Evolutionary conservation across 2,113 vertebrate species (phyloP).

Genomic region (Erinaceus europaeus): DNA sequence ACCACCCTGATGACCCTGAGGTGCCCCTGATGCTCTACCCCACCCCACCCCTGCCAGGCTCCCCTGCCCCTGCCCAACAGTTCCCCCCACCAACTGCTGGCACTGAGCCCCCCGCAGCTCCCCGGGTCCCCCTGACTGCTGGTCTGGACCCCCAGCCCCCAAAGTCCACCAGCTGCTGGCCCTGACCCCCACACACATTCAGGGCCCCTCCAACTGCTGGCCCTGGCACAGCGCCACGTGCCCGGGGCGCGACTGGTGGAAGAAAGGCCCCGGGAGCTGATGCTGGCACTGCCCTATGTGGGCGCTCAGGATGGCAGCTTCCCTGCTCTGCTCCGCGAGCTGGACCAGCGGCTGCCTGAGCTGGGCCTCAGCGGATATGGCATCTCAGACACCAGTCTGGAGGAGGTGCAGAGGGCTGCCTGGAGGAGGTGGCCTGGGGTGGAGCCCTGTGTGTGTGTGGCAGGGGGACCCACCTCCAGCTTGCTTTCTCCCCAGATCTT

Average conservation of each 20-base stretch:
- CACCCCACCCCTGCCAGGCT: no score
- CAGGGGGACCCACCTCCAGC: background rate
- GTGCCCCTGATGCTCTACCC: no score
- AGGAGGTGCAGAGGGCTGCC: slow-evolving; percentile 83
- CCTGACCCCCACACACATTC: rapidly evolving
- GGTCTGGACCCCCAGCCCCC: no score
- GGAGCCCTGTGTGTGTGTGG: background rate
- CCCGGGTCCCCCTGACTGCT: no score
- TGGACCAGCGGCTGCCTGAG: slow-evolving; percentile 83
- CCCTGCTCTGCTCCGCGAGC: slow-evolving; percentile 81
- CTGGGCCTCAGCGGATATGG: slow-evolving; percentile 88
- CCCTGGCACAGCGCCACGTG: slow-evolving; percentile 81
- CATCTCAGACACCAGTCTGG: slow-evolving; percentile 90
- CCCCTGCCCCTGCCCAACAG: no score
- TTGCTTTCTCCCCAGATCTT: slow-evolving; percentile 86
- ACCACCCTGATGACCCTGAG: no score
- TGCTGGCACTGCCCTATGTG: slow-evolving; percentile 85
- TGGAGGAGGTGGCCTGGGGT: background rate
- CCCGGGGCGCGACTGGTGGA: slow-evolving; percentile 84
- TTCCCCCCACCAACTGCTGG: no score
- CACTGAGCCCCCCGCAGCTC: no score
- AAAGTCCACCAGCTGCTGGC: background rate
- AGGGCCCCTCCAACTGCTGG: slow-evolving; percentile 82
- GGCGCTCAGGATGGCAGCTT: slow-evolving; percentile 86
- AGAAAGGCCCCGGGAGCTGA: slow-evolving; percentile 85